Conservation (phyloP, 2,888 invertebrate species). For the Sinohyriopsis cumingii region DNA sequence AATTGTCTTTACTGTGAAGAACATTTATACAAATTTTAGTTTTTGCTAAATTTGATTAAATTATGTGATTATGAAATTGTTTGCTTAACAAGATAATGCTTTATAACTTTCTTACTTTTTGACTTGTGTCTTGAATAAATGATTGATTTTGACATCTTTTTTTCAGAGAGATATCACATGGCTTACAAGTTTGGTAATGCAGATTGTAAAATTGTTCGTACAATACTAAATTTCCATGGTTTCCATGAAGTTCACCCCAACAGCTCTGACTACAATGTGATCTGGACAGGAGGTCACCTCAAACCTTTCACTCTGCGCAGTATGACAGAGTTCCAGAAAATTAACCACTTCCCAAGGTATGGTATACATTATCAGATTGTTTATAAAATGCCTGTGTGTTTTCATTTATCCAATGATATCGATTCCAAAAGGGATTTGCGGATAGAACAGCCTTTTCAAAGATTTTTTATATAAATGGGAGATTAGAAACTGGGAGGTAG, state of each 20-base stretch:
- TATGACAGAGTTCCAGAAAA: slow-evolving; percentile 89
- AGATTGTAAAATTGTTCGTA: slow-evolving; percentile 72
- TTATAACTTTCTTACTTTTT: slow-evolving; percentile 9
- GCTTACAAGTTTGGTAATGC: slow-evolving; percentile 73
- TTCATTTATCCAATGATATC: too few species aligned
- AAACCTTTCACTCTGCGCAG: slow-evolving; percentile 89
- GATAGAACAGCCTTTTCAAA: too few species aligned
- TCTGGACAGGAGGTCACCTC: slow-evolving; percentile 95
- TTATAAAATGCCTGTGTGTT: too few species aligned
- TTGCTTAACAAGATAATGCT: too few species aligned
- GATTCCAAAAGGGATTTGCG: too few species aligned
- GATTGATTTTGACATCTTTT: slow-evolving; percentile 1
- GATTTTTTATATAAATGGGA: too few species aligned
- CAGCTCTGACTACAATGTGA: slow-evolving; percentile 84
- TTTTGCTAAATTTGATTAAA: too few species aligned
- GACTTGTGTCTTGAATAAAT: neutral
- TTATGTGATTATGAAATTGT: too few species aligned
- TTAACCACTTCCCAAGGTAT: slow-evolving; percentile 92
- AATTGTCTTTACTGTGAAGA: too few species aligned
- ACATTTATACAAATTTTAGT: too few species aligned
- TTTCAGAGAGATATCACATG: slow-evolving; percentile 70
- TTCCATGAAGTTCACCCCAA: slow-evolving; percentile 78
- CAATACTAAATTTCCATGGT: slow-evolving; percentile 69
- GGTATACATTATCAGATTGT: neutral
- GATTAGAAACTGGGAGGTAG: too few species aligned